Percentiles rank a stretch among this genome's conserved stretches.
phyloP scores from a whole-genome alignment of 2,113 vertebrate genomes.

The Paramisgurnus dabryanus region DNA sequence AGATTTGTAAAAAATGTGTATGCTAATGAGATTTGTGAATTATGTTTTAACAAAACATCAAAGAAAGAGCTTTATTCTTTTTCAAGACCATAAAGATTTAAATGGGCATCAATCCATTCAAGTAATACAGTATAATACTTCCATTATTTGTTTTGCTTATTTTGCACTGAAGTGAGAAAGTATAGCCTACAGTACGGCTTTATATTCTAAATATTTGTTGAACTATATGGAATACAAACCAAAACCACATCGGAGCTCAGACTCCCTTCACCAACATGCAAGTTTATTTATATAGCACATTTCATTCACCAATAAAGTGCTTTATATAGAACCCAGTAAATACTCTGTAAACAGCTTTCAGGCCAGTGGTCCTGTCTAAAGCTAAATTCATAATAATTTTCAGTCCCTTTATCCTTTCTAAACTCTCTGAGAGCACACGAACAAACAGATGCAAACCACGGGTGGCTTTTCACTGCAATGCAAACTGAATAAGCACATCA shows the following conservation, averaged over 20 bases:
- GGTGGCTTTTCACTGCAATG: not conserved
- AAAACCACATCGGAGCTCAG: not conserved
- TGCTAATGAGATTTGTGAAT: too few species aligned
- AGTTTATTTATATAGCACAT: not conserved
- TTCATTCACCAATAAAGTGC: not conserved
- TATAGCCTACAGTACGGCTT: slow-evolving; percentile 20
- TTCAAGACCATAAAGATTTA: not conserved
- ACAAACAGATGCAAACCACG: not conserved
- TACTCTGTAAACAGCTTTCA: not conserved
- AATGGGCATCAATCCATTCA: not conserved
- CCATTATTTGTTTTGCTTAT: not conserved
- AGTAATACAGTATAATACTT: not conserved
- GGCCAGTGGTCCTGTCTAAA: not conserved
- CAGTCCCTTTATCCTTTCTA: not conserved
- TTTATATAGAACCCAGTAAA: not conserved
- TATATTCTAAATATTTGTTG: slow-evolving; percentile 32
- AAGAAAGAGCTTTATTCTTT: not conserved
- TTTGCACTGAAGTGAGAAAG: slow-evolving; percentile 2
- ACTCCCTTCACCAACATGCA: not conserved
- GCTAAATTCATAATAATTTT: not conserved
- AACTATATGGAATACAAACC: not conserved
- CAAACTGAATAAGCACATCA: slow-evolving; percentile 15
- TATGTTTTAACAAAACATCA: not conserved
- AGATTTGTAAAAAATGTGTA: not conserved
- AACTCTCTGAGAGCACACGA: not conserved